These are phyloP conservation scores for Dicyrtoma fusca DNA, from an alignment of 2,888 invertebrate genomes.

Conservation along the genomic window DNA sequence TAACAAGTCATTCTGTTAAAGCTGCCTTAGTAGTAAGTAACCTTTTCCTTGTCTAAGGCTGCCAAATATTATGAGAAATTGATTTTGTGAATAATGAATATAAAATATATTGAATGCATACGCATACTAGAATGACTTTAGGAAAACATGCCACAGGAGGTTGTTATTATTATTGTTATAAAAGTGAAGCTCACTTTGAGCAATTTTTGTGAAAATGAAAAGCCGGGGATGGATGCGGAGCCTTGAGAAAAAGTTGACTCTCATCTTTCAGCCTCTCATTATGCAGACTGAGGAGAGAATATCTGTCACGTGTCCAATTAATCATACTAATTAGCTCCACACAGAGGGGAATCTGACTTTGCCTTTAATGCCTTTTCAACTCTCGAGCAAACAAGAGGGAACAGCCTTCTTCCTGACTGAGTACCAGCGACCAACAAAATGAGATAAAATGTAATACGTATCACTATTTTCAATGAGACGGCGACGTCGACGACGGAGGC, in stretches of 20 bases:
- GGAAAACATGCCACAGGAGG: too few species aligned
- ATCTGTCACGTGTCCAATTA: slow-evolving; percentile 57
- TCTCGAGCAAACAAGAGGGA: slow-evolving; percentile 16
- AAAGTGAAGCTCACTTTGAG: not conserved
- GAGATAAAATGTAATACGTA: slow-evolving; percentile 8
- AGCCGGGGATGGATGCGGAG: not conserved
- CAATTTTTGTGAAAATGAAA: not conserved
- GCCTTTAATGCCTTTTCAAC: slow-evolving; percentile 28
- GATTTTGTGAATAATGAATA: too few species aligned
- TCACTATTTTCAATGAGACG: slow-evolving; percentile 22
- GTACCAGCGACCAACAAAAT: not conserved
- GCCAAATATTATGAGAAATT: too few species aligned
- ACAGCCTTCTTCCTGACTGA: slow-evolving; percentile 17
- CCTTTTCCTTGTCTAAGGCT: too few species aligned
- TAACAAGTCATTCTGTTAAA: too few species aligned
- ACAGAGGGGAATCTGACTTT: slow-evolving; percentile 38
- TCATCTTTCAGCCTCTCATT: slow-evolving; percentile 40
- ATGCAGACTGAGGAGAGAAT: slow-evolving; percentile 42
- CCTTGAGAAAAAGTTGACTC: slow-evolving; percentile 20
- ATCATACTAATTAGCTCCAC: slow-evolving; percentile 56
- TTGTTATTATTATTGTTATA: not conserved
- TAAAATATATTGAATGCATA: too few species aligned
- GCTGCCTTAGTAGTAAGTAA: too few species aligned
- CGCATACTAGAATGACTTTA: too few species aligned
- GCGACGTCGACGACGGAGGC: not conserved